Percentiles rank a stretch among this genome's conserved stretches.
These are phyloP conservation scores for Indicator maculatus DNA, from an alignment of 2,113 vertebrate species.

Conservation along the genomic window DNA sequence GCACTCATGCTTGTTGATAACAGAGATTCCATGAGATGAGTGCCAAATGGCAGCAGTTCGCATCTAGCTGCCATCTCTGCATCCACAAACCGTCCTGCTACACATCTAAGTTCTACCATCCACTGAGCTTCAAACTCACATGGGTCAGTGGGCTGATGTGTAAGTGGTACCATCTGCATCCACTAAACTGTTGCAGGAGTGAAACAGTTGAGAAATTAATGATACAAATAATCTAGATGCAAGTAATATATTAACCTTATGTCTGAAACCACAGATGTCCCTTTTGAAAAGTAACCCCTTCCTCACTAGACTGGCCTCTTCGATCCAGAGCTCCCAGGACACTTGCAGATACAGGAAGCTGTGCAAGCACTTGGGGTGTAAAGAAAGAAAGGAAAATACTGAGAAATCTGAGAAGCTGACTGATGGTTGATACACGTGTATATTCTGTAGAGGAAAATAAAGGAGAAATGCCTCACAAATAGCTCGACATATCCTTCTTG, in stretches of 20 bases:
- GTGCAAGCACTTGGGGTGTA: neutral
- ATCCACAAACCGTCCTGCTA: neutral
- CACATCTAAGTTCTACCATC: neutral
- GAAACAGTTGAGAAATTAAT: neutral
- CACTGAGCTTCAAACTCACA: neutral
- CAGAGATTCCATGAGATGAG: neutral
- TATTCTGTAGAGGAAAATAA: neutral
- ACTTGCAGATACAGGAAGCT: neutral
- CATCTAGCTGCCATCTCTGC: neutral
- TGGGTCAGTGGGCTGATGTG: neutral
- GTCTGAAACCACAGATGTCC: neutral
- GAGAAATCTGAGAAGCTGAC: neutral
- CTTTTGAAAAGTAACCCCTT: neutral
- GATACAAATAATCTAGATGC: neutral
- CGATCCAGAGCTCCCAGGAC: neutral
- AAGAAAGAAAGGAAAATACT: neutral
- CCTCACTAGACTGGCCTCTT: neutral
- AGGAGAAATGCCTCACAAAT: neutral
- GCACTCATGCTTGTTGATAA: neutral
- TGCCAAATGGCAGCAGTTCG: slow-evolving; percentile 49
- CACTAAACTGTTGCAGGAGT: neutral
- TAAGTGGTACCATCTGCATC: neutral
- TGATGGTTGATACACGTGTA: neutral
- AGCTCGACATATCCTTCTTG: neutral
- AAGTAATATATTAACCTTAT: neutral